Evolutionary conservation across 1,140 invertebrate species (phyloP), one percentile per base, ranked within the genome.

Genomic region (Nixonia krombeini): DNA sequence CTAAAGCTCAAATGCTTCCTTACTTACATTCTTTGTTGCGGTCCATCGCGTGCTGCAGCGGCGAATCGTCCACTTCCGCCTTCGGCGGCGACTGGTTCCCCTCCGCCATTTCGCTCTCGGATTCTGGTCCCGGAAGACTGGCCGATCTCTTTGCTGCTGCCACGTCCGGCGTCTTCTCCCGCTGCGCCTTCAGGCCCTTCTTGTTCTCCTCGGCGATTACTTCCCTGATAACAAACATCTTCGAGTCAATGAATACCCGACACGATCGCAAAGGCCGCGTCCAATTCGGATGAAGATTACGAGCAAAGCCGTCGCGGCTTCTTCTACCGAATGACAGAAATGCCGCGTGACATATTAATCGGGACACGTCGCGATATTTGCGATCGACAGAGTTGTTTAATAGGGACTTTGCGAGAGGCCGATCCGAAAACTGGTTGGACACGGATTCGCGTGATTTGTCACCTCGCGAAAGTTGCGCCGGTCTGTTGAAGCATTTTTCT

Each of bases 11-110:
- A n/a, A n/a, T n/a, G n/a, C n/a, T n/a, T n/a, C n/a, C n/a, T n/a
- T n/a, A 83, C 83, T 96, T 85, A 98, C 96, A 97, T 91, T 98
- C 95, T 89, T 97, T 98, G 84, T 98, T 97, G 80, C 95, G 96
- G 83, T 96, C 95, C 91, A 97, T 95, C 75, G 93, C 89, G 74
- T 94, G 92, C 74, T 96, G 94, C 62, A 97, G 87, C 6, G 96
- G 96, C 58, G 94, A 94, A 78, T 96, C 94, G 85, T 98, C 96
- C 72, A 98, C 94, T 78, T 95, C 90, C 74, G 93, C 93, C 84
- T 96, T 95, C 46, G 95, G 94, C 71, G 94, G 93, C 42, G 93
- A 93, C 74, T 88, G 86, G 78, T 89, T 86, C 85, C 90, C 86
- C 79, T 90, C 89, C 75, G 89, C 88, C 91, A 92, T 90, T 80